Conservation (phyloP, 1,140 invertebrate species). For the Plectrocnemia conspersa region DNA sequence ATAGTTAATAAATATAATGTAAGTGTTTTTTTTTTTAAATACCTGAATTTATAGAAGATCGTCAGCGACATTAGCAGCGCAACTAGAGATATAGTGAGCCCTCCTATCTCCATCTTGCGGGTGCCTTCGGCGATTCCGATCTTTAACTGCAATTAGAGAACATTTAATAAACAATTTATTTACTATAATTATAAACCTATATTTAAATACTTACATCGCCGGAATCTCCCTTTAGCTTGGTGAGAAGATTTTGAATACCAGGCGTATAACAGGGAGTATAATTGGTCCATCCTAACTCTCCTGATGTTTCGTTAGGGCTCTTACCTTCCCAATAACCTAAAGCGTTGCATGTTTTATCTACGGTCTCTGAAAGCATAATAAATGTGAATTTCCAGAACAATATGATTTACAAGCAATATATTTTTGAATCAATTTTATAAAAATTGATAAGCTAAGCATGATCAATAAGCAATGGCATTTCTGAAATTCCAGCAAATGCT, state of each 20-base stretch:
- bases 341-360: conserved; percentile 65
- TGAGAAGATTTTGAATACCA: conserved; percentile 61
- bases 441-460: too few relatives aligned
- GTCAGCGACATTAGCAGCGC: conserved; percentile 68
- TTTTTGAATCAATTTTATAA: too few relatives aligned
- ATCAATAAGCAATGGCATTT: too few relatives aligned
- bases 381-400: neutral
- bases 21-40: too few relatives aligned
- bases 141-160: conserved; percentile 49
- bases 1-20: too few relatives aligned
- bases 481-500: too few relatives aligned
- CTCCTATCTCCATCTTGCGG: conserved; percentile 74
- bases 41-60: conserved; percentile 81
- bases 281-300: conserved; percentile 74
- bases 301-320: conserved; percentile 39
- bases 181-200: conserved; percentile 1
- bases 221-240: conserved; percentile 54
- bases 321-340: conserved; percentile 70
- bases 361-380: conserved; percentile 56
- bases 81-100: conserved; percentile 69
- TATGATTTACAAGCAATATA: neutral
- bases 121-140: conserved; percentile 71
- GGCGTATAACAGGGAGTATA: conserved; percentile 78
- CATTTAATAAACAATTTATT: conserved; percentile 14
- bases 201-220: conserved; percentile 25